Conservation (phyloP, 2,797 vertebrate species). For the Morelia viridis region DNA sequence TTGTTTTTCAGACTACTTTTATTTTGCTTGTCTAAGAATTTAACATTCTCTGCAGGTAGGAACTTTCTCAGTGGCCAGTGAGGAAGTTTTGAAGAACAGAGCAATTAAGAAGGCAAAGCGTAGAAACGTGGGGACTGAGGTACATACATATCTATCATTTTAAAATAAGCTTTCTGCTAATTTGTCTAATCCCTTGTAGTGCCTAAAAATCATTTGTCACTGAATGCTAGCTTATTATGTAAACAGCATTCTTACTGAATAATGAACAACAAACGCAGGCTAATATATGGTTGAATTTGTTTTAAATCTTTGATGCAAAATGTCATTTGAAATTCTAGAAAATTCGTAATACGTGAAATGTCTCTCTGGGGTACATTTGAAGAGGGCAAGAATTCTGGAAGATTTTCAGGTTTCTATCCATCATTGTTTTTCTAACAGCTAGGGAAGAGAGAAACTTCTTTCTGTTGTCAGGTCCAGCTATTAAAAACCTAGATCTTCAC, state of each 20-base stretch:
- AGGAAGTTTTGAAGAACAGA: constrained; percentile 90
- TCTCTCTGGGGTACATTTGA: neutral
- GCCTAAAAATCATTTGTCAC: neutral
- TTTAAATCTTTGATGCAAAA: neutral
- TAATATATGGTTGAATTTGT: neutral
- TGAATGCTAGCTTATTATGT: neutral
- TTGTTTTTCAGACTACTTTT: neutral
- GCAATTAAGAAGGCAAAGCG: constrained; percentile 96
- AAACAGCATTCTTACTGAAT: neutral
- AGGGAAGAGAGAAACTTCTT: neutral
- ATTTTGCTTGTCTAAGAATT: fast-evolving
- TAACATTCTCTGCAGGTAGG: constrained; percentile 81
- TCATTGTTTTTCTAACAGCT: neutral
- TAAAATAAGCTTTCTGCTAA: neutral
- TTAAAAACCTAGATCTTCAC: neutral
- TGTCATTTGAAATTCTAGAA: neutral
- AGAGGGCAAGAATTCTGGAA: neutral
- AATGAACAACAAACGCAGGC: too few relatives aligned
- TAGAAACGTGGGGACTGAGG: constrained; percentile 80
- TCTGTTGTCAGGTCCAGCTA: neutral
- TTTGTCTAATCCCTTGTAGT: neutral
- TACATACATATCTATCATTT: constrained; percentile 57
- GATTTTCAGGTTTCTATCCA: neutral
- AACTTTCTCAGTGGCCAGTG: constrained; percentile 88
- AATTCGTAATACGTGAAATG: neutral